phyloP scores from a whole-genome alignment of 2,113 vertebrate genomes.

The Piaya cayana region DNA sequence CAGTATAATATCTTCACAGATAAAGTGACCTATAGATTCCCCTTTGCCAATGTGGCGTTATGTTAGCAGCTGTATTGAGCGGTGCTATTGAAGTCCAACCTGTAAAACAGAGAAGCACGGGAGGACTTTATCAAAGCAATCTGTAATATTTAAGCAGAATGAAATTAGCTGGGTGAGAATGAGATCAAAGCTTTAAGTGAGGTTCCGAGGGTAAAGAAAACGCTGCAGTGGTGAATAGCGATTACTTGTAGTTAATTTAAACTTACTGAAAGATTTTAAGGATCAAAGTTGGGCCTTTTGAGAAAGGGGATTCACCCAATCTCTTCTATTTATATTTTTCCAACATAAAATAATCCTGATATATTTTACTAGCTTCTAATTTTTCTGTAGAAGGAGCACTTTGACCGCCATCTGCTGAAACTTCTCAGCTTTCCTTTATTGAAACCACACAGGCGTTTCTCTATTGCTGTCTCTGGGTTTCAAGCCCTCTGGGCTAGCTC shows the following conservation, averaged over 20 bases:
- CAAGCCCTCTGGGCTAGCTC: rapidly evolving
- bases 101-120: neutral
- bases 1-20: neutral
- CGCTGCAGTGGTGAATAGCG: slow-evolving; percentile 1
- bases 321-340: slow-evolving; percentile 41
- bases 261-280: slow-evolving; percentile 39
- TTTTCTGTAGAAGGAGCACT: neutral
- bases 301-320: slow-evolving; percentile 33
- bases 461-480: neutral
- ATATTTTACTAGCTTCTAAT: neutral
- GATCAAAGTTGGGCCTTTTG: slow-evolving; percentile 49
- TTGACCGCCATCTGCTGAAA: neutral
- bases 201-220: slow-evolving; percentile 33
- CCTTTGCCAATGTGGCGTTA: neutral
- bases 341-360: slow-evolving; percentile 22
- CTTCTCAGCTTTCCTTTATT: neutral
- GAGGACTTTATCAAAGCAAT: slow-evolving; percentile 10
- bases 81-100: neutral
- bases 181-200: slow-evolving; percentile 54
- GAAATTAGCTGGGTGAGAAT: slow-evolving; percentile 34
- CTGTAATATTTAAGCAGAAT: slow-evolving; percentile 43
- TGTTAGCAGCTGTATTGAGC: neutral
- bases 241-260: slow-evolving; percentile 57
- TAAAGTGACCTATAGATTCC: neutral
- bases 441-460: neutral